Percentiles rank a stretch among this genome's conserved stretches.
Conservation (phyloP, 2,888 invertebrate species). For the Cheilosia variabilis region DNA sequence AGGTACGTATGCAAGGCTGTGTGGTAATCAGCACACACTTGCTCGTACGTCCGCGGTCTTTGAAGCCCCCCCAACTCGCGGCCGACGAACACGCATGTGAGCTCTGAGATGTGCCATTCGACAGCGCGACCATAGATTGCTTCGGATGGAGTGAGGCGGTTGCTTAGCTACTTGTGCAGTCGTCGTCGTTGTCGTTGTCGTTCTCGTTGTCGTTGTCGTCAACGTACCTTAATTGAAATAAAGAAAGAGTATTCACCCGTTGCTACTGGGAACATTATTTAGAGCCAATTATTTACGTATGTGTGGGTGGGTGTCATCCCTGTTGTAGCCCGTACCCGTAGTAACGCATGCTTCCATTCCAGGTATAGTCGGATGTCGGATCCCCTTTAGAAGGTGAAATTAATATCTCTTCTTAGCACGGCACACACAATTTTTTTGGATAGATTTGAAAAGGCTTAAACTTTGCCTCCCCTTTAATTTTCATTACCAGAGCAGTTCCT, state of each 20-base stretch:
- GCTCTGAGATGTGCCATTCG: slow-evolving; percentile 67
- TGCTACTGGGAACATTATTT: slow-evolving; percentile 76
- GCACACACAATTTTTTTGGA: slow-evolving; percentile 52
- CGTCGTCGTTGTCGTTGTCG: slow-evolving; percentile 47
- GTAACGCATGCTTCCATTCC: slow-evolving; percentile 14
- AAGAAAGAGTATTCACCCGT: slow-evolving; percentile 77
- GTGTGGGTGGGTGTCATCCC: slow-evolving; percentile 5
- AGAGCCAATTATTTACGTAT: slow-evolving; percentile 76
- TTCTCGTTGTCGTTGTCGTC: slow-evolving; percentile 48
- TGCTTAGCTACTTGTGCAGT: slow-evolving; percentile 61
- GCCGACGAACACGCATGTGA: slow-evolving; percentile 55
- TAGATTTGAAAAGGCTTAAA: slow-evolving; percentile 76
- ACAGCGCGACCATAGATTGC: slow-evolving; percentile 69
- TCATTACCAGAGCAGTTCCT: slow-evolving; percentile 36
- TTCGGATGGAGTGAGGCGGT: slow-evolving; percentile 47
- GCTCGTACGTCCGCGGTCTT: slow-evolving; percentile 67
- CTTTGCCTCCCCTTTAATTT: slow-evolving; percentile 62
- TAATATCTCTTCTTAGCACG: slow-evolving; percentile 66
- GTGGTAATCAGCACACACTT: slow-evolving; percentile 72
- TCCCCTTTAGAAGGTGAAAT: slow-evolving; percentile 65
- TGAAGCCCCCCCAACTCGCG: slow-evolving; percentile 34
- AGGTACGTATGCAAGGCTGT: slow-evolving; percentile 25
- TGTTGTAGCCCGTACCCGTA: neutral
- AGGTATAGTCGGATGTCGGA: slow-evolving; percentile 28
- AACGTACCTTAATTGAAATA: slow-evolving; percentile 77